Conservation (phyloP, 2,888 invertebrate genomes). For the Eupeodes latifasciatus region DNA sequence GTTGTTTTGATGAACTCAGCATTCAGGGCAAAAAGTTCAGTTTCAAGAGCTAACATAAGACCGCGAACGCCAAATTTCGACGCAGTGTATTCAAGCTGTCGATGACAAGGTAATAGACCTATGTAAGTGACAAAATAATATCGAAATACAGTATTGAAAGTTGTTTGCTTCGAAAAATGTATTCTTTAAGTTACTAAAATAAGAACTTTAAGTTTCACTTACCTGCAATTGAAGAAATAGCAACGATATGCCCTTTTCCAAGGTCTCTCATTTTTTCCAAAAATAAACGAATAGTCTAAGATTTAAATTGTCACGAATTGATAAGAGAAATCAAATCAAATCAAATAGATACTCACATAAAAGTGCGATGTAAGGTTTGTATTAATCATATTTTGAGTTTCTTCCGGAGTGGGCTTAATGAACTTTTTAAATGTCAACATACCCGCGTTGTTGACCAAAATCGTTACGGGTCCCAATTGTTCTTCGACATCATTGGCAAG, state of each 20-base stretch:
- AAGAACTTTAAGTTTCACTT: constrained; percentile 27
- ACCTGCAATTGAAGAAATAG: constrained; percentile 81
- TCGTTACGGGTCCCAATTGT: constrained; percentile 82
- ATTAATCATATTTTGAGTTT: constrained; percentile 82
- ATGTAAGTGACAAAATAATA: neutral
- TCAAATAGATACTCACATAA: constrained; percentile 80
- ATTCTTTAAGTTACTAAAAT: too few relatives aligned
- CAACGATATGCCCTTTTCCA: constrained; percentile 82
- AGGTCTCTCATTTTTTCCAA: constrained; percentile 82
- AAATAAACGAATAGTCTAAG: constrained; percentile 82
- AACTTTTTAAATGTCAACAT: constrained; percentile 78
- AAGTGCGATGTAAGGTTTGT: constrained; percentile 83
- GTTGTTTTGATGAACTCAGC: constrained; percentile 78
- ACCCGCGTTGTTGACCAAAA: constrained; percentile 84
- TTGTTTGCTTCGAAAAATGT: neutral
- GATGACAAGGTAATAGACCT: constrained; percentile 77
- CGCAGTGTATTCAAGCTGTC: constrained; percentile 79
- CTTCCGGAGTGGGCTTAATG: constrained; percentile 78
- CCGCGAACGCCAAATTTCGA: constrained; percentile 82
- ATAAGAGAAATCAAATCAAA: neutral
- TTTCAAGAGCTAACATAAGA: constrained; percentile 80
- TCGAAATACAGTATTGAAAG: too few relatives aligned
- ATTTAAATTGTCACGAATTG: neutral
- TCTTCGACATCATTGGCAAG: constrained; percentile 78
- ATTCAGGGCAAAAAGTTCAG: constrained; percentile 79